Evolutionary conservation across 1,140 invertebrate species (phyloP).

Genomic region (Wasmannia auropunctata): DNA sequence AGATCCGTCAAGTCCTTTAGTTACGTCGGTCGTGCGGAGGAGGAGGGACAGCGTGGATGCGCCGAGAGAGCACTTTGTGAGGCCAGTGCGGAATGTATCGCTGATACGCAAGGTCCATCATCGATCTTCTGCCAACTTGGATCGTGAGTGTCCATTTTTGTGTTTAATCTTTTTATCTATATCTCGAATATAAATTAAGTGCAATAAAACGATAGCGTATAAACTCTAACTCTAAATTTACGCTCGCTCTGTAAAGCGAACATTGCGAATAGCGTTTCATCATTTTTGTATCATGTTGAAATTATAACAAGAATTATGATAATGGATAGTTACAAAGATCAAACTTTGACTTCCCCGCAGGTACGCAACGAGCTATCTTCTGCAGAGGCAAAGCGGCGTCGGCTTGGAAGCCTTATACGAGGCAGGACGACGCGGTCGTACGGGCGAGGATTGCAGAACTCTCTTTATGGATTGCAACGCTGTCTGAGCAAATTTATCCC

Average conservation of each 20-base stretch:
- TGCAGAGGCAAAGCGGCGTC: slow-evolving; percentile 90
- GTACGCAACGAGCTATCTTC: slow-evolving; percentile 93
- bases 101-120: slow-evolving; percentile 91
- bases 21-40: slow-evolving; percentile 89
- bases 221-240: neutral
- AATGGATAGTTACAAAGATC: neutral
- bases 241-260: neutral
- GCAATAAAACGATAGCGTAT: neutral
- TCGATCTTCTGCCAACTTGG: slow-evolving; percentile 96
- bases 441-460: slow-evolving; percentile 93
- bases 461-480: slow-evolving; percentile 95
- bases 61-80: slow-evolving; percentile 90
- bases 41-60: slow-evolving; percentile 88
- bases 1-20: slow-evolving; percentile 88
- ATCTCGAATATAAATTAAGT: neutral
- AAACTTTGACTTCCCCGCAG: slow-evolving; percentile 84
- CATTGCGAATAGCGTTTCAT: neutral
- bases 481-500: slow-evolving; percentile 86
- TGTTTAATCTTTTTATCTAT: slow-evolving; percentile 69
- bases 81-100: slow-evolving; percentile 94
- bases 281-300: neutral
- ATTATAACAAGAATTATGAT: neutral
- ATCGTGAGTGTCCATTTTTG: slow-evolving; percentile 89
- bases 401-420: slow-evolving; percentile 93
- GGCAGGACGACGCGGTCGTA: slow-evolving; percentile 92